Conservation (phyloP, 2,113 vertebrate species). For the Tenebrosternarchus preto region DNA sequence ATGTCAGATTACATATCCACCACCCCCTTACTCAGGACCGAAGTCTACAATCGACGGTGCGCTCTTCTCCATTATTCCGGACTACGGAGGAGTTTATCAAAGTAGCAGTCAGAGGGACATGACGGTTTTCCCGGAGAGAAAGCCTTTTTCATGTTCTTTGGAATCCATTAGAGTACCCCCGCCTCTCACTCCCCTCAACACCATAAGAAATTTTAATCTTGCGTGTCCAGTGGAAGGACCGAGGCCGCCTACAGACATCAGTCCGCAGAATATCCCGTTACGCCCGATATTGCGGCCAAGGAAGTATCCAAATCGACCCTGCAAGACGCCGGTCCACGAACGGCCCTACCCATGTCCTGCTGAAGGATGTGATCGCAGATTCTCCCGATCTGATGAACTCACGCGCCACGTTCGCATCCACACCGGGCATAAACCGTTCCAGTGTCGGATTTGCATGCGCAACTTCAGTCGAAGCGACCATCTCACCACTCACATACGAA, state of each 20-base stretch:
- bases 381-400: conserved; percentile 91
- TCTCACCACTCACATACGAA: conserved; percentile 93
- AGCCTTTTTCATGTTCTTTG: conserved; percentile 84
- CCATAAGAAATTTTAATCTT: conserved; percentile 91
- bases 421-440: conserved; percentile 92
- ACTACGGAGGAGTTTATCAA: conserved; percentile 87
- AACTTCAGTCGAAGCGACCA: conserved; percentile 94
- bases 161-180: conserved; percentile 84
- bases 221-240: conserved; percentile 73
- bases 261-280: conserved; percentile 82
- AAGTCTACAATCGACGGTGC: conserved; percentile 78
- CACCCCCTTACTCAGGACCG: conserved; percentile 81
- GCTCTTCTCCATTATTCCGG: conserved; percentile 85
- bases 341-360: conserved; percentile 91
- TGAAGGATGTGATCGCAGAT: conserved; percentile 90
- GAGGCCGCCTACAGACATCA: conserved; percentile 71
- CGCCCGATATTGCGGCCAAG: conserved; percentile 85
- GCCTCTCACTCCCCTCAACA: conserved; percentile 90
- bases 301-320: conserved; percentile 90
- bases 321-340: conserved; percentile 93
- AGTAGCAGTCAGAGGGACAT: conserved; percentile 83
- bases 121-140: conserved; percentile 81
- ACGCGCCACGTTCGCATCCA: conserved; percentile 91
- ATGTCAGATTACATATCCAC: conserved; percentile 78
- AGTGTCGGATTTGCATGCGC: conserved; percentile 92